phyloP scores from a whole-genome alignment of 2,113 vertebrate genomes.

The Ctenodactylus gundi region DNA sequence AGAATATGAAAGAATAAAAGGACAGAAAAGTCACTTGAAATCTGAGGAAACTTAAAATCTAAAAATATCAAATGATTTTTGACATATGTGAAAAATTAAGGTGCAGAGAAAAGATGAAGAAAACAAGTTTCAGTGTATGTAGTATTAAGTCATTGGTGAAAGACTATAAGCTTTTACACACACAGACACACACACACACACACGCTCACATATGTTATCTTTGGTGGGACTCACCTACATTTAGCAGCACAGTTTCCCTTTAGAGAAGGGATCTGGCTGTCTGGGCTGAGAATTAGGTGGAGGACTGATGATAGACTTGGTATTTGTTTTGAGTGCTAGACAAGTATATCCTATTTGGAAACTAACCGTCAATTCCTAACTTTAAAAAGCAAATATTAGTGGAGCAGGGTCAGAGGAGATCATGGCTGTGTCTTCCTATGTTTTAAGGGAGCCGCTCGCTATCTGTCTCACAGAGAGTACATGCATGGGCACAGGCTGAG shows the following conservation, averaged over 20 bases:
- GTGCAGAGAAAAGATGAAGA: neutral
- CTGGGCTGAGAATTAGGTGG: neutral
- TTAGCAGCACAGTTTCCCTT: neutral
- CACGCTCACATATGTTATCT: neutral
- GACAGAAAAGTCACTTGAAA: constrained; percentile 16
- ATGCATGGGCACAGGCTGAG: neutral
- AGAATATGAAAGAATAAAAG: neutral
- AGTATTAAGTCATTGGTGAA: neutral
- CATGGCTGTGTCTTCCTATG: neutral
- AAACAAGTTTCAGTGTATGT: neutral
- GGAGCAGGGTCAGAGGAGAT: neutral
- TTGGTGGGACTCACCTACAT: neutral
- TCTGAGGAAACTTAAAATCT: neutral
- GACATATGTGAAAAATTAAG: neutral
- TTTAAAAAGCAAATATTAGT: constrained; percentile 3
- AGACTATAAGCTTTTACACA: neutral
- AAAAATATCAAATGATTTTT: neutral
- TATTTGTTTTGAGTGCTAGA: neutral
- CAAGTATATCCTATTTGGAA: constrained; percentile 14
- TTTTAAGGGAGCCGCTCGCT: neutral
- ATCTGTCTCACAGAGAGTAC: neutral
- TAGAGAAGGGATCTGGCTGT: neutral
- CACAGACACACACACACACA: neutral
- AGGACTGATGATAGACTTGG: neutral
- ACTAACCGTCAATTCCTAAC: neutral